Percentiles rank a stretch among this genome's conserved stretches.
phyloP scores from a whole-genome alignment of 2,113 vertebrate species.

The Motacilla alba region DNA sequence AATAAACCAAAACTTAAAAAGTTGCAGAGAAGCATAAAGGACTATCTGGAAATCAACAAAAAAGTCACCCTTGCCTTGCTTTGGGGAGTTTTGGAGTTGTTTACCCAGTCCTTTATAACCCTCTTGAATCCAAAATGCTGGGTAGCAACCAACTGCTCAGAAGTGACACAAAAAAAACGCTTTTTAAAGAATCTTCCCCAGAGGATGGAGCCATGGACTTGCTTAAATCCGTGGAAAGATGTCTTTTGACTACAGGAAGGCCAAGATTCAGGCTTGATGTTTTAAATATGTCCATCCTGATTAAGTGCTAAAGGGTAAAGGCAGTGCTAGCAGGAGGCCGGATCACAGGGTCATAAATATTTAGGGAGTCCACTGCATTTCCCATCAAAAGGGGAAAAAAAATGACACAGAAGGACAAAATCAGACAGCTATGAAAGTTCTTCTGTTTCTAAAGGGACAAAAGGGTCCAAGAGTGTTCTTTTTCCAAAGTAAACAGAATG shows the following conservation, averaged over 20 bases:
- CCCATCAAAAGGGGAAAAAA: background rate
- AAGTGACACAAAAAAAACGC: background rate
- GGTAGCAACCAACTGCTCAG: background rate
- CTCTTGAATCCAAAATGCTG: background rate
- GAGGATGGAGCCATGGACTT: background rate
- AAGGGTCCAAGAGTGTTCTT: background rate
- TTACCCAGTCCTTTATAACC: background rate
- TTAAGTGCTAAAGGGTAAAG: background rate
- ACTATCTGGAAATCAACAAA: background rate
- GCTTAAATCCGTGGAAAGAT: background rate
- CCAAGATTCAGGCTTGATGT: background rate
- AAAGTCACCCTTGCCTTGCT: background rate
- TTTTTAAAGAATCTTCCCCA: background rate
- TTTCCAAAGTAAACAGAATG: accelerated
- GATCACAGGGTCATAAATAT: constrained; percentile 12
- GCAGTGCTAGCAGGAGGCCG: background rate
- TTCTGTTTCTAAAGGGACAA: background rate
- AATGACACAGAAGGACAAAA: background rate
- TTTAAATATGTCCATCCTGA: constrained; percentile 7
- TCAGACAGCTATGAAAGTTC: background rate
- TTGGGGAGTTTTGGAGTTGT: background rate
- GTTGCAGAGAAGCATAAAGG: background rate
- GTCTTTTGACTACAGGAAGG: background rate
- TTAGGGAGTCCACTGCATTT: background rate
- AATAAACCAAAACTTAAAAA: background rate